Conservation (phyloP, 2,888 invertebrate genomes). For the Platerodrilus igneus region DNA sequence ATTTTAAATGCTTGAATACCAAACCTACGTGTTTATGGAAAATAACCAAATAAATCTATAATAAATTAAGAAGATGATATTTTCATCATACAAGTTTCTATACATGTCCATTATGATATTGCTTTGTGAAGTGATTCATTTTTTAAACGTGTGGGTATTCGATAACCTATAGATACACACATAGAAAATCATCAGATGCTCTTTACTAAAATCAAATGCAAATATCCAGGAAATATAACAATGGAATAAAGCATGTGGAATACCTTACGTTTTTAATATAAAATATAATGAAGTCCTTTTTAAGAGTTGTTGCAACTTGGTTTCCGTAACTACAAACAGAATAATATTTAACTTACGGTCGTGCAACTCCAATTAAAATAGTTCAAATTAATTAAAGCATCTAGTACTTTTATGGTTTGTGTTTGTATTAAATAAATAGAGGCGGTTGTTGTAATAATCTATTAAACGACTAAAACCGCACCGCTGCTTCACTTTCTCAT, state of each 20-base stretch:
- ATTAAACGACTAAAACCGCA: not conserved
- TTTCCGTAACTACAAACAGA: not conserved
- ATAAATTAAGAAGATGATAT: too few species aligned
- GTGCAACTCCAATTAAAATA: slow-evolving; percentile 16
- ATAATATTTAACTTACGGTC: slow-evolving; percentile 6
- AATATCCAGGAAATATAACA: slow-evolving; percentile 20
- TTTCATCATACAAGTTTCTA: too few species aligned
- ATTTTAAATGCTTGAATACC: too few species aligned
- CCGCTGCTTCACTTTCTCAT: slow-evolving; percentile 37
- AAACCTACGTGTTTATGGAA: too few species aligned
- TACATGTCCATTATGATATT: too few species aligned
- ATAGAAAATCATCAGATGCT: too few species aligned
- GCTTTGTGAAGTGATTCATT: not conserved
- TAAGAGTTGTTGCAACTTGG: slow-evolving; percentile 9
- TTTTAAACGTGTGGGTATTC: slow-evolving; percentile 10
- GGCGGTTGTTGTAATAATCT: not conserved
- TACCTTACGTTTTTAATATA: slow-evolving; percentile 9
- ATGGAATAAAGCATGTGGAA: slow-evolving; percentile 14
- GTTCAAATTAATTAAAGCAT: slow-evolving; percentile 17
- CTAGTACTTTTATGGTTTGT: slow-evolving; percentile 7
- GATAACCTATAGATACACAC: slow-evolving; percentile 15
- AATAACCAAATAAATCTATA: too few species aligned
- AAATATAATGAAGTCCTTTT: slow-evolving; percentile 16
- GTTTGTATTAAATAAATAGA: slow-evolving; percentile 7
- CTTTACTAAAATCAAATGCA: slow-evolving; percentile 16